A percentile compares a stretch with the other conserved stretches of the same genome.
These are phyloP conservation scores for Elmis aenea DNA, from an alignment of 2,888 invertebrate species.

Conservation along the genomic window DNA sequence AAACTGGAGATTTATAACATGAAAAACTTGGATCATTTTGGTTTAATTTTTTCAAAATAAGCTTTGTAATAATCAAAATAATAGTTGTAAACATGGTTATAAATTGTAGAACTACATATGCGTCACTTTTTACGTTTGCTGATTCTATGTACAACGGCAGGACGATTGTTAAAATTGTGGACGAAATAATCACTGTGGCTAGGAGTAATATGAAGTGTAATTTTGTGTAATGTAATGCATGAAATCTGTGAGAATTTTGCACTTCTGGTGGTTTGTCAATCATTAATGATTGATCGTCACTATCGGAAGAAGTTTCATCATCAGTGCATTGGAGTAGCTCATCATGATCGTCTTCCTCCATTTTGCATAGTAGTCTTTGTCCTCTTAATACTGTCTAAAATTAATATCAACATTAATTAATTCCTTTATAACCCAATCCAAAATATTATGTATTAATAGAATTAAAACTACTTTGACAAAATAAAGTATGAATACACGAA, in stretches of 20 bases:
- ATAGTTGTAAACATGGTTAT: slow-evolving; percentile 33
- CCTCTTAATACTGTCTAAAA: no score
- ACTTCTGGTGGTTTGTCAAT: slow-evolving; percentile 34
- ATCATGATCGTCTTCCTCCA: slow-evolving; percentile 41
- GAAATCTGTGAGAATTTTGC: slow-evolving; percentile 28
- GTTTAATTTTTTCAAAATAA: slow-evolving; percentile 32
- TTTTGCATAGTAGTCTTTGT: no score
- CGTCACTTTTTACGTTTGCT: slow-evolving; percentile 37
- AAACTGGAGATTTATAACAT: slow-evolving; percentile 40
- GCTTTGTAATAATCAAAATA: slow-evolving; percentile 31
- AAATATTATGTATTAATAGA: no score
- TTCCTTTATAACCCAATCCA: no score
- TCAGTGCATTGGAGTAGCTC: slow-evolving; percentile 41
- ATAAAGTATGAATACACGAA: no score
- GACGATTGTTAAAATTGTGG: slow-evolving; percentile 49
- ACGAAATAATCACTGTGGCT: slow-evolving; percentile 45
- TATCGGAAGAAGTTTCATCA: slow-evolving; percentile 40
- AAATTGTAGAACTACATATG: slow-evolving; percentile 38
- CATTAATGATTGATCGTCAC: slow-evolving; percentile 38
- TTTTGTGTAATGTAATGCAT: slow-evolving; percentile 40
- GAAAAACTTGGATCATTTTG: slow-evolving; percentile 31
- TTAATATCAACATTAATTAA: no score
- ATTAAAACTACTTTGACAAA: no score
- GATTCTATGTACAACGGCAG: slow-evolving; percentile 51
- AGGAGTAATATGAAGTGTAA: slow-evolving; percentile 48